Conservation (phyloP, 2,113 vertebrate species). For the Rhabdomys dilectus region DNA sequence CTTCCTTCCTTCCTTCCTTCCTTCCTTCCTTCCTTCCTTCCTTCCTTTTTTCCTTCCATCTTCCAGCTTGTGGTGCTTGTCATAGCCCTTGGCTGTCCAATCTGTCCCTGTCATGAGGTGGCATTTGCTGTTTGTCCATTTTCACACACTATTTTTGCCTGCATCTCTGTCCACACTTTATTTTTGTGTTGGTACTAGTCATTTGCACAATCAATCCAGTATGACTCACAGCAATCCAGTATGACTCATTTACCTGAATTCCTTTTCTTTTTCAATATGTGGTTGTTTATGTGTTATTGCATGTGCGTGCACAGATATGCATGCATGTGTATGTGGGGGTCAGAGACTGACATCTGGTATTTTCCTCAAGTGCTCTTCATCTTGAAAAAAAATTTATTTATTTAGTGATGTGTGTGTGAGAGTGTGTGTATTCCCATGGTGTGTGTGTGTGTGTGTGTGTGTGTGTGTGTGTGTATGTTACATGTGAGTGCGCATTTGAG, state of each 20-base stretch:
- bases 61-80: neutral
- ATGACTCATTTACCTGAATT: neutral
- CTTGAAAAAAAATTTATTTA: neutral
- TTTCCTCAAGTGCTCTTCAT: neutral
- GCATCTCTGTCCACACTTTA: neutral
- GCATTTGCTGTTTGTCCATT: neutral
- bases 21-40: too few relatives aligned
- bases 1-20: neutral
- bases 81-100: neutral
- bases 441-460: neutral
- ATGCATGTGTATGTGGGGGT: too few relatives aligned
- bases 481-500: neutral
- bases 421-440: neutral
- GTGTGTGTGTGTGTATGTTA: neutral
- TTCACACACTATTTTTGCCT: neutral
- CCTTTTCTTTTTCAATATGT: neutral
- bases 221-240: neutral
- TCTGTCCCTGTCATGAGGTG: neutral
- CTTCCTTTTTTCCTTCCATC: too few relatives aligned
- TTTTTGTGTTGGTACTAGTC: neutral
- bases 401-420: neutral
- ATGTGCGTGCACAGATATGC: neutral
- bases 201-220: neutral
- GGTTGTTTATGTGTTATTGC: neutral
- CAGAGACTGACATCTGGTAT: neutral